These are phyloP conservation scores for Drosophila sordidula DNA, from an alignment of 2,888 invertebrate genomes.

Conservation along the genomic window DNA sequence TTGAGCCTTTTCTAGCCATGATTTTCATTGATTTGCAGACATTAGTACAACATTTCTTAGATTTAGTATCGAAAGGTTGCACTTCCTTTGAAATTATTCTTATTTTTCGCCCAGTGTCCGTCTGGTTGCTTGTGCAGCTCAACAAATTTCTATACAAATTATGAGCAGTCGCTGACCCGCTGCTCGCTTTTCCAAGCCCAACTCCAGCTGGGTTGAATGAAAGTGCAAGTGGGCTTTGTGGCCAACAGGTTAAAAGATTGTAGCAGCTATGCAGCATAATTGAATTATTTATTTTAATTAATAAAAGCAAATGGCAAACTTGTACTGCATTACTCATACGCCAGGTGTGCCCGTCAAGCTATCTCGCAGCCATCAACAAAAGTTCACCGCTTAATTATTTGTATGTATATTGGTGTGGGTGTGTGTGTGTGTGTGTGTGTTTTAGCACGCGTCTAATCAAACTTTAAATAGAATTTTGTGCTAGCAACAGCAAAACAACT, in stretches of 20 bases:
- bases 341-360: constrained; percentile 65
- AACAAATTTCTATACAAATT: constrained; percentile 41
- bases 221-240: constrained; percentile 6
- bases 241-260: constrained; percentile 18
- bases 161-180: constrained; percentile 36
- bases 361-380: constrained; percentile 41
- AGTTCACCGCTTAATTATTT: constrained; percentile 74
- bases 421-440: constrained; percentile 8
- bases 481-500: constrained; percentile 42
- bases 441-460: constrained; percentile 66
- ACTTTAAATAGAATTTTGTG: constrained; percentile 76
- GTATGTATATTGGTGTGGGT: constrained; percentile 28
- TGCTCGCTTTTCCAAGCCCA: constrained; percentile 1
- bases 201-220: not conserved
- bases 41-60: too few species aligned
- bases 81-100: not conserved
- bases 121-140: not conserved
- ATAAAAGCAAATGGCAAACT: constrained; percentile 23
- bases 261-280: constrained; percentile 4
- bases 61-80: too few species aligned
- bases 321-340: constrained; percentile 58
- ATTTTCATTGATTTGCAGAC: too few species aligned
- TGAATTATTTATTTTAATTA: constrained; percentile 43
- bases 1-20: too few species aligned
- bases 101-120: not conserved